A percentile compares a stretch with the other conserved stretches of the same genome.
These are phyloP conservation scores for Dasyprocta punctata DNA, from an alignment of 2,113 vertebrate species.

Conservation along the genomic window DNA sequence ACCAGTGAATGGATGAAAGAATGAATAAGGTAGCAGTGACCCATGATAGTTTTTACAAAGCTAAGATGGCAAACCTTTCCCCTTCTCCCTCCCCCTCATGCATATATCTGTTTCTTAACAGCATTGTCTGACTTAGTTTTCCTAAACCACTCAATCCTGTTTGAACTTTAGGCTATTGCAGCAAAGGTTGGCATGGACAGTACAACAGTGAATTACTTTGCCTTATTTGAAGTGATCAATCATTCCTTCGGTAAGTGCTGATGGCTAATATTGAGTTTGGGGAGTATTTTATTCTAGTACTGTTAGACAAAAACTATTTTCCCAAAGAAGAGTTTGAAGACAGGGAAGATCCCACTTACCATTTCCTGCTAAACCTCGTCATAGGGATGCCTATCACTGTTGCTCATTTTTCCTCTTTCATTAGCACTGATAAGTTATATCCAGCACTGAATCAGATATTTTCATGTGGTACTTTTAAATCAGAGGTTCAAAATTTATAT, in stretches of 20 bases:
- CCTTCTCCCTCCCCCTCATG: not conserved
- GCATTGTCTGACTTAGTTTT: constrained; percentile 10
- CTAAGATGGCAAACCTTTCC: not conserved
- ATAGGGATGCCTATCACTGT: not conserved
- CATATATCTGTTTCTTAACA: not conserved
- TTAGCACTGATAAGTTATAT: not conserved
- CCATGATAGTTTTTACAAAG: not conserved
- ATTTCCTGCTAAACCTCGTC: not conserved
- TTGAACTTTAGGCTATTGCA: constrained; percentile 90
- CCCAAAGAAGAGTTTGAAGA: not conserved
- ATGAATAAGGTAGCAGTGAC: not conserved
- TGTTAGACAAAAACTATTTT: not conserved
- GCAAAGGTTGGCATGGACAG: constrained; percentile 97
- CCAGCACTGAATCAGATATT: not conserved
- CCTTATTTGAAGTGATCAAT: constrained; percentile 98
- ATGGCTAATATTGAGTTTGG: not conserved
- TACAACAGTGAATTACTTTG: constrained; percentile 96
- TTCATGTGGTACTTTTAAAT: constrained; percentile 27
- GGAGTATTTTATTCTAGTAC: constrained; percentile 19
- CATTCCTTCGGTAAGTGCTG: constrained; percentile 95
- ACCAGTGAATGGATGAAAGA: not conserved
- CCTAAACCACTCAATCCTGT: not conserved
- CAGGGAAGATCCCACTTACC: not conserved
- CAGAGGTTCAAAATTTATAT: constrained; percentile 26
- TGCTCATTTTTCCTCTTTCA: not conserved